These are phyloP conservation scores for Cataglyphis albicans DNA, from an alignment of 2,888 invertebrate species.

Conservation along the genomic window DNA sequence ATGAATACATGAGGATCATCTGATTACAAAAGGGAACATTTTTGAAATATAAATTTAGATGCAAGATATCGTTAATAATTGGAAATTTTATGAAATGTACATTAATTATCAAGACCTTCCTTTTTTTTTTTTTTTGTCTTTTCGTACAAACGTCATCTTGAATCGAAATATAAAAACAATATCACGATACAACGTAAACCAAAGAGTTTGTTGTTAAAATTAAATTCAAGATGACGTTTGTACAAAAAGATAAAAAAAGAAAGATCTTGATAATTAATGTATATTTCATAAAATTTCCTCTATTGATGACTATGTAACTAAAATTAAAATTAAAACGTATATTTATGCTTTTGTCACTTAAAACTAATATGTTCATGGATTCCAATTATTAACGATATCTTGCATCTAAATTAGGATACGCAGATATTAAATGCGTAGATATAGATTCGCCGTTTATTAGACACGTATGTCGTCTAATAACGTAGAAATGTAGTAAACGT, in stretches of 20 bases:
- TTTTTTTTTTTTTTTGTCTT: neutral
- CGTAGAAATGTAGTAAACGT: slow-evolving; percentile 8
- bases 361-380: neutral
- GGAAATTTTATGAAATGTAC: neutral
- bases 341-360: neutral
- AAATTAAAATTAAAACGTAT: neutral
- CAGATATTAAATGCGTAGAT: neutral
- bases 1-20: neutral
- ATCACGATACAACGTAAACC: no score
- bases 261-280: neutral
- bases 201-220: neutral
- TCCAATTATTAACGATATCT: neutral
- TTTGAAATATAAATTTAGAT: neutral
- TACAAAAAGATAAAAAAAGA: neutral
- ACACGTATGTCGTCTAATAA: slow-evolving; percentile 3
- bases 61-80: neutral
- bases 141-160: neutral
- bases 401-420: neutral
- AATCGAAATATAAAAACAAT: no score
- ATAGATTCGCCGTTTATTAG: neutral
- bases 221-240: neutral
- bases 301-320: neutral
- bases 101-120: neutral
- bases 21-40: neutral
- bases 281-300: neutral